Base-by-base conservation (phyloP, 2,888 invertebrate species). In the Dicycla oo region DNA sequence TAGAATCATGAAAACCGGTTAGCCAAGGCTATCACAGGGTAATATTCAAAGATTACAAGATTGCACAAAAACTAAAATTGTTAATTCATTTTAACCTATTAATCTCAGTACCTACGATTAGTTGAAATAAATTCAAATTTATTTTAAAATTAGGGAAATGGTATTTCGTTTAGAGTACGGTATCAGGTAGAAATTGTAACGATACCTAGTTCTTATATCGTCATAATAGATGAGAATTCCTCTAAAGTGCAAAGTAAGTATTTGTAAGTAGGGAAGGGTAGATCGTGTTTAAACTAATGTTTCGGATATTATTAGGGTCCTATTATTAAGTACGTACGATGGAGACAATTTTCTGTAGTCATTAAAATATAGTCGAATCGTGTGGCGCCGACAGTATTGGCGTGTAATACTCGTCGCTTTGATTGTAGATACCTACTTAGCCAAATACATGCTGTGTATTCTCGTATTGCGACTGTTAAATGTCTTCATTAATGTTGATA, bases 1-100 rank as follows among this genome's bases (percentile, higher is more conserved):
- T 77, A 75, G 65, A 73, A 75, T 71, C 81, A 85, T 81, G 84
- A 77, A 78, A 85, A 82, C 90, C 88, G 89, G 88, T 89, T 87
- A 90, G 88, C 89, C 91, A 91, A 91, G 93, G 91, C 93, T 91
- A 83, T 92, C 89, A 93, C 93, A 94, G 93, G 93, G 93, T 94
- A 93, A 92, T 84, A 68, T 88, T 83, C 80, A 77, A 82, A 79
- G 67, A 82, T 81, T 78, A 84, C 83, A 84, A 79, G 77, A 86
- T 84, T 88, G 90, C 91, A 92, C 90, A 91, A 90, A 89, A 87
- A 78, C 79, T 70, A 78, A 88, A 83, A 82, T 78, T 85, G 67
- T 72, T 77, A 78, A 77, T 81, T 76, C 49, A 60, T 78, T 77
- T 73, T 79, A 74, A 75, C 65, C 61, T 67, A 75, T 73, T 76